Base-by-base conservation (phyloP, 1,140 invertebrate genomes). In the Stegodyphus dumicola region DNA sequence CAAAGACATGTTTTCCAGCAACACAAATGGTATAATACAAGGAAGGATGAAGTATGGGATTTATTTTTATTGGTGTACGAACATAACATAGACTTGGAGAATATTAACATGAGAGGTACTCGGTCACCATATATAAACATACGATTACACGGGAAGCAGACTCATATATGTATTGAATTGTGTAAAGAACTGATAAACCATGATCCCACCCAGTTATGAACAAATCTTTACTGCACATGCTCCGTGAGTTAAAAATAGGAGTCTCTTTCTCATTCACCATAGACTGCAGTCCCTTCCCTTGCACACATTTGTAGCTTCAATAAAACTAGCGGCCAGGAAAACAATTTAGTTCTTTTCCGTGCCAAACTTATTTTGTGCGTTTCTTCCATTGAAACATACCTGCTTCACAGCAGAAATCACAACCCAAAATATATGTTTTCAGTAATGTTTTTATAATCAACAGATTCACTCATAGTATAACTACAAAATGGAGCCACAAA, bases 1-100 rank as follows among this genome's bases (percentile, higher is more conserved):
- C 33, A 33, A 60, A 81, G 53, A 66, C 13, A 75, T 75, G 73
- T 56, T 53, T 75, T 75, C 18, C 67, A 77, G 60, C 71, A 84
- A 76, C 73, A 60, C 65, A 74, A 83, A 84, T 84, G 81, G 18
- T 84, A 76, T 84, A 65, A 73, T 84, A 84, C 81, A 84, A 84
- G 81, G 56, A 49, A 56, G 52, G 60, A 60, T 76, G 65, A 75
- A 67, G 15, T n/a, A 52, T 15, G n/a, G 54, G 60, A 17, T 15
- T 67, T n/a, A 67, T 2, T 67, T 33, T n/a, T 53, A 73, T 70
- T 7, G 53, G 33, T 52, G 18, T n/a, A 71, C 52, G 48, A 79
- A 79, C 17, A 74, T 71, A 60, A 15, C 56, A 60, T 60, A 60
- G 9, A 15, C 56, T 10, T 60, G 15, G 9, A 67, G 77, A 67